Evolutionary conservation across 2,888 invertebrate species (phyloP), one percentile per base, ranked within the genome.

Genomic region (Aspidiotus rigidus): DNA sequence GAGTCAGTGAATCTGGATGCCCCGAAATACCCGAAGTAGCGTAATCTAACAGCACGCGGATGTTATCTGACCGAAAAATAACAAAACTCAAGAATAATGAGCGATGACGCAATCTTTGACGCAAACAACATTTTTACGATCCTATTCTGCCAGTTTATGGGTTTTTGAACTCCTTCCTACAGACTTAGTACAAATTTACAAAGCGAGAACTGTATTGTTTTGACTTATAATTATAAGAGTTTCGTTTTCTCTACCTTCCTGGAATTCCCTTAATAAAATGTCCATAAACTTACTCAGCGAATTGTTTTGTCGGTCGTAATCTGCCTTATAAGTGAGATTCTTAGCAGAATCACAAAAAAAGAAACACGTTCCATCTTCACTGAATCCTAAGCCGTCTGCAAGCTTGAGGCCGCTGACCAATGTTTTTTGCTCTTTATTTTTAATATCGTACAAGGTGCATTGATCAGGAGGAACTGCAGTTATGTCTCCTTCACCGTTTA

Each of bases 331-430:
- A n/a, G 81, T 77, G 49, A 76, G 75, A 13, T 76, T 71, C 2
- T 77, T 78, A 3, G 77, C 72, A 1, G 80, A 79, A 74, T 82
- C 82, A 56, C 79, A 80, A 74, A 77, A 82, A 74, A 79, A 82
- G 81, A 91, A 86, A 39, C 84, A 85, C 69, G 82, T 83, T 72
- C 81, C 79, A 64, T 82, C 79, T 9, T 81, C 77, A 75, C 87
- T 85, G 90, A 90, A 92, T 69, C 88, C 86, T 53, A 91, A 79
- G 0, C 91, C 91, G 78, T 92, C 91, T 44, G 89, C 85, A 73
- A 90, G 84, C 73, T 84, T 83, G 28, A 88, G 77, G 64, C 76
- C 72, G 0, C 73, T 74, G 8, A 69, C 28, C 40, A 69, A 54
- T 17, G 7, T 28, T n/a, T 61, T 62, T 7, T 41, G n/a, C 2